phyloP scores from a whole-genome alignment of 53 echinoderm and acorn worm genomes.

The Temnopleurus reevesii region DNA sequence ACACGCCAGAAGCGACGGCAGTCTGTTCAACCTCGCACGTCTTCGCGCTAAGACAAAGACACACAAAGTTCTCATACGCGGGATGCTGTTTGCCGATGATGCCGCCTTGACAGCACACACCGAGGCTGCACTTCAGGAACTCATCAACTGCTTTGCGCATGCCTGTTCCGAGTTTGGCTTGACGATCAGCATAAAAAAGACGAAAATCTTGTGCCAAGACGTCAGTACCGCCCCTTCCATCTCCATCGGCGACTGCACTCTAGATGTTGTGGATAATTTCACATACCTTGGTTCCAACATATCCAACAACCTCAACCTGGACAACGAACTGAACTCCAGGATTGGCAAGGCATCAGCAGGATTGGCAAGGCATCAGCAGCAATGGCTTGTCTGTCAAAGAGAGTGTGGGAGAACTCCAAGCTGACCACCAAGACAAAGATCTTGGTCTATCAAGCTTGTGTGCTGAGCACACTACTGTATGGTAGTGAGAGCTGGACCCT shows the following conservation, averaged over 20 bases:
- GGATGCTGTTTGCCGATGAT: slow-evolving; percentile 59
- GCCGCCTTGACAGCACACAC: slow-evolving; percentile 26
- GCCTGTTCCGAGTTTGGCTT: slow-evolving; percentile 49
- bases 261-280: slow-evolving; percentile 20
- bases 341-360: slow-evolving; percentile 12
- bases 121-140: not conserved
- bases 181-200: not conserved
- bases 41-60: slow-evolving; percentile 24
- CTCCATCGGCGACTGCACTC: not conserved
- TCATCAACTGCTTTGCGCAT: not conserved
- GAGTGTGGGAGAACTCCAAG: slow-evolving; percentile 43
- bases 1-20: not conserved
- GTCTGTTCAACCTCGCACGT: not conserved
- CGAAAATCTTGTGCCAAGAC: not conserved
- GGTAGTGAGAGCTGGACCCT: slow-evolving; percentile 44
- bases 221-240: not conserved
- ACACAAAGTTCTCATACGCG: not conserved
- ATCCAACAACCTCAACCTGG: slow-evolving; percentile 49
- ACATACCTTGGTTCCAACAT: slow-evolving; percentile 65
- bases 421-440: slow-evolving; percentile 51
- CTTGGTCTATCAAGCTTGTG: slow-evolving; percentile 21
- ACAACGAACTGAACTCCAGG: slow-evolving; percentile 15
- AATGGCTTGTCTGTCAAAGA: slow-evolving; percentile 9
- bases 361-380: slow-evolving; percentile 34
- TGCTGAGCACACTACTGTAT: slow-evolving; percentile 55